Base-by-base conservation (phyloP, 2,888 invertebrate genomes). In the Hermaeophaga mercurialis region DNA sequence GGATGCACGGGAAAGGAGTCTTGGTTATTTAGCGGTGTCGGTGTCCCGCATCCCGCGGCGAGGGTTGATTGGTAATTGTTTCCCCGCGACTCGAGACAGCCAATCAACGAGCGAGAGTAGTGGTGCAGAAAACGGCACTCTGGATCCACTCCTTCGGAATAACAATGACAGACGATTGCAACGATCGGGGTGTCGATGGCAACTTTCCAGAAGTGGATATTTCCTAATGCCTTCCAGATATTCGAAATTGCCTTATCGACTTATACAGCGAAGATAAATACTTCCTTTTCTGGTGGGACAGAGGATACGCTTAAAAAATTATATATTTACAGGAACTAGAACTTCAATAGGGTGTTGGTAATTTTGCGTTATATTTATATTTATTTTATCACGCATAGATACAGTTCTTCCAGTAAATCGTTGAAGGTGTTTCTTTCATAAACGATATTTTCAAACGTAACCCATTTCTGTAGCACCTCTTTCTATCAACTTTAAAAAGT, bases 91-190 rank as follows among this genome's bases (percentile, higher is more conserved):
- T 69, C 66, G 59, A 54, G 64, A 68, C 70, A 70, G 68, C 76
- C 75, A 76, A 76, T 76, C 76, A 76, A 72, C 72, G 75, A 69
- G 73, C 74, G 74, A 67, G 74, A 70, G 73, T 73, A 75, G 75
- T 74, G 73, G 76, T 72, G 75, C 75, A 74, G 75, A 75, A 77
- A 77, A 73, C 74, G 74, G 72, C 75, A 75, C 75, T 73, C 73
- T 66, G 61, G 64, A 65, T 70, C 66, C 70, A 73, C 77, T 67
- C 67, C 70, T 60, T 56, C 67, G 65, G 77, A 77, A 77, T 77
- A 76, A 75, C 75, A 76, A 77, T 77, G 57, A 79, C 36, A 43
- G 38, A 19, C 12, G 36, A 50, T 44, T 38, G 33, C 54, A 54
- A 57, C 54, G 44, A 53, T 54, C 48, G 24, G 43, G 53, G 57